phyloP scores from a whole-genome alignment of 2,113 vertebrate genomes.

The Todiramphus chloris region DNA sequence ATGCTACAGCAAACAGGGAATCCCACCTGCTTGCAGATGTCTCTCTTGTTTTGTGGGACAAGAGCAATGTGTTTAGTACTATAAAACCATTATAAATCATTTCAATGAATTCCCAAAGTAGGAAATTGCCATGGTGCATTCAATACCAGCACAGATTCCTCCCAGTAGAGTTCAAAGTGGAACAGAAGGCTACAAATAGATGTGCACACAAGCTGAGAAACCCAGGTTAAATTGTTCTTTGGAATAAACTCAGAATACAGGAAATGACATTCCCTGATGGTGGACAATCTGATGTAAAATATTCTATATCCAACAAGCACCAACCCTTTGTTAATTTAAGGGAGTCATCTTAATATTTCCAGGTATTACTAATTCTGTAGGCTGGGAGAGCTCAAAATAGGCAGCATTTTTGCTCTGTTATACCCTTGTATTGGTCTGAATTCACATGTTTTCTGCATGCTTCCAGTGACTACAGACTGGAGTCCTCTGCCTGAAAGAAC shows the following conservation, averaged over 20 bases:
- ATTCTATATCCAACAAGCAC: neutral
- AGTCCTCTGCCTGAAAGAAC: neutral
- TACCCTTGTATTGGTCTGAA: neutral
- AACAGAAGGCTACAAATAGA: neutral
- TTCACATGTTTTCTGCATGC: neutral
- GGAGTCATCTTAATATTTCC: neutral
- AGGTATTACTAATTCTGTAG: neutral
- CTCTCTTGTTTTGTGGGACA: neutral
- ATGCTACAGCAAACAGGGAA: neutral
- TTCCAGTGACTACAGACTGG: neutral
- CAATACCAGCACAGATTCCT: neutral
- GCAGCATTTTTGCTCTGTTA: neutral
- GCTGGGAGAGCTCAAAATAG: neutral
- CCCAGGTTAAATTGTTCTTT: neutral
- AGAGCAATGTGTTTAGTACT: neutral
- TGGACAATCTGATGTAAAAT: neutral
- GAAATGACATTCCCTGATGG: neutral
- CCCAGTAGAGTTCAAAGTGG: neutral
- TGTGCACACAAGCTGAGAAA: neutral
- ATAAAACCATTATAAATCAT: neutral
- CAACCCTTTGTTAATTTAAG: neutral
- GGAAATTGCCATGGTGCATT: neutral
- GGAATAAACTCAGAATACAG: neutral
- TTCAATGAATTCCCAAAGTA: neutral
- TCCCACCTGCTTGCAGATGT: slow-evolving; percentile 13